These are phyloP conservation scores for Caenorhabditis remanei DNA, from an alignment of 1,140 invertebrate species.

Conservation along the genomic window DNA sequence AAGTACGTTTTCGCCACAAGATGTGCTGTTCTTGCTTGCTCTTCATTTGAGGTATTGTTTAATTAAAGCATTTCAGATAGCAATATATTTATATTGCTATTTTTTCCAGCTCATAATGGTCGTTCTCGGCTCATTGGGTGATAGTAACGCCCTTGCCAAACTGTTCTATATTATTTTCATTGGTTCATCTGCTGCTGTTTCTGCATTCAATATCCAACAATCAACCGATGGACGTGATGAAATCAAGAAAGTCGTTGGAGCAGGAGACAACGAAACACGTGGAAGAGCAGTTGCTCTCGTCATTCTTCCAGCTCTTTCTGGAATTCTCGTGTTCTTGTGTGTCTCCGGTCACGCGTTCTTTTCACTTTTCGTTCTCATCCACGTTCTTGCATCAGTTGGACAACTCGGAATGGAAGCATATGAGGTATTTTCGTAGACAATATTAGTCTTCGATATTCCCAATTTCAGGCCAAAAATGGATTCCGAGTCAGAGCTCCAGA, in stretches of 20 bases:
- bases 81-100: neutral
- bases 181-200: constrained; percentile 16
- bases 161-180: constrained; percentile 20
- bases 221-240: neutral
- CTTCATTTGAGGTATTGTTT: neutral
- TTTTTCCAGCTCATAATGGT: constrained; percentile 39
- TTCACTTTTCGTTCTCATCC: constrained; percentile 9
- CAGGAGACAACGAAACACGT: constrained; percentile 28
- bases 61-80: neutral
- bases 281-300: constrained; percentile 40
- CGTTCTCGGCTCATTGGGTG: neutral
- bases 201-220: constrained; percentile 5
- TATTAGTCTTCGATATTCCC: too few species aligned
- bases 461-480: neutral
- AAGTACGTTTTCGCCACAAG: constrained; percentile 23
- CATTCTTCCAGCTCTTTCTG: constrained; percentile 18
- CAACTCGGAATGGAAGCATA: constrained; percentile 25
- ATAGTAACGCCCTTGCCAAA: constrained; percentile 19
- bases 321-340: constrained; percentile 2
- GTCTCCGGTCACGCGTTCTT: constrained; percentile 38
- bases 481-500: constrained; percentile 17
- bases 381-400: constrained; percentile 11
- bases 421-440: neutral
- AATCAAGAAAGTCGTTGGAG: neutral
- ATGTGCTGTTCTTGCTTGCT: constrained; percentile 36